These are phyloP conservation scores for Villa cingulata DNA, from an alignment of 2,888 invertebrate species.

Conservation along the genomic window DNA sequence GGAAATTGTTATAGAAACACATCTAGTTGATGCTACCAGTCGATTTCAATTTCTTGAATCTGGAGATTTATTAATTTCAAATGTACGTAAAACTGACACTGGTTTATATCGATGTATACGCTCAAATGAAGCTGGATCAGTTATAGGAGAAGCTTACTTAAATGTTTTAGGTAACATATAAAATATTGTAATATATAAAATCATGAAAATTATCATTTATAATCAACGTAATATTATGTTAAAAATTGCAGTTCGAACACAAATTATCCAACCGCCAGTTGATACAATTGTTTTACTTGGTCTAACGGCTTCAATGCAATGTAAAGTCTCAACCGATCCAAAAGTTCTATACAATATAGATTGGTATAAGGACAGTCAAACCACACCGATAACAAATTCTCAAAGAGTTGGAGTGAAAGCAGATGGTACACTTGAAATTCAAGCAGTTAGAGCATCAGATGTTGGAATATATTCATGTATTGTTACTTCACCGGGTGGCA, in stretches of 20 bases:
- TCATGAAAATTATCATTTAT: not conserved
- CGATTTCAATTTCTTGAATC: constrained; percentile 73
- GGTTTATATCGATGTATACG: constrained; percentile 83
- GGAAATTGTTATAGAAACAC: constrained; percentile 38
- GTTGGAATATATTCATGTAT: constrained; percentile 89
- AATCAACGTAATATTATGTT: not conserved
- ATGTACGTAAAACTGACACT: constrained; percentile 67
- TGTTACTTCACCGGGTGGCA: constrained; percentile 78
- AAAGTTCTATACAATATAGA: constrained; percentile 72
- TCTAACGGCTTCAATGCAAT: constrained; percentile 83
- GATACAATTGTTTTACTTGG: constrained; percentile 85
- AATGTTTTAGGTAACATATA: constrained; percentile 74
- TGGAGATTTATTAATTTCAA: constrained; percentile 77
- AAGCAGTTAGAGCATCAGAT: constrained; percentile 79
- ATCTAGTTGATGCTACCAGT: constrained; percentile 51
- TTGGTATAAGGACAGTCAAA: constrained; percentile 75
- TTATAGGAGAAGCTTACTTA: constrained; percentile 68
- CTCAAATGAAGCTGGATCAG: constrained; percentile 78
- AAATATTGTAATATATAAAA: no score
- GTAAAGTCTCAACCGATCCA: constrained; percentile 86
- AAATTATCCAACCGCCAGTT: constrained; percentile 86
- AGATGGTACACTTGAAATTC: constrained; percentile 78
- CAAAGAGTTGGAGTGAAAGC: constrained; percentile 58
- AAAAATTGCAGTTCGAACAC: constrained; percentile 75
- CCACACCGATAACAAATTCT: constrained; percentile 47